A percentile compares a stretch with the other conserved stretches of the same genome.
phyloP scores from a whole-genome alignment of 1,140 invertebrate species.

The Drosophila asahinai region DNA sequence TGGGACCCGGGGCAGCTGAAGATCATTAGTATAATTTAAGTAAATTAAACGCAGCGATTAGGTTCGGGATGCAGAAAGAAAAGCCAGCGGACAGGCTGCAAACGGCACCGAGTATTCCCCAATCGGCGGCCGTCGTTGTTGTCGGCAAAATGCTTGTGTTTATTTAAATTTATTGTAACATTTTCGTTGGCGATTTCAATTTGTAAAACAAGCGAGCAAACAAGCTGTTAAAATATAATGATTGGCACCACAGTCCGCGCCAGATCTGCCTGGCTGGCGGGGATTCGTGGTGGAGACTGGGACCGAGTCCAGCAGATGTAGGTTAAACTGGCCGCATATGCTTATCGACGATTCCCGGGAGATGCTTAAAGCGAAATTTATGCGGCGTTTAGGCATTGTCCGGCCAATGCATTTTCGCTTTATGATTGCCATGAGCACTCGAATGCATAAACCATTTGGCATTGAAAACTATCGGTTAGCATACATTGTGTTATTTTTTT shows the following conservation, averaged over 20 bases:
- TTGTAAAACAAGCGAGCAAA: constrained; percentile 84
- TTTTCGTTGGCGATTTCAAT: constrained; percentile 81
- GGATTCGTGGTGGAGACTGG: constrained; percentile 1
- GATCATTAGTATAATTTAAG: constrained; percentile 85
- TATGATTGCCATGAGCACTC: constrained; percentile 74
- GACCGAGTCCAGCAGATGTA: constrained; percentile 29
- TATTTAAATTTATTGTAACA: constrained; percentile 84
- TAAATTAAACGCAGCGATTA: constrained; percentile 85
- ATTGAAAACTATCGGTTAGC: constrained; percentile 72
- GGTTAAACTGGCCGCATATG: constrained; percentile 79
- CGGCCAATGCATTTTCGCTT: constrained; percentile 62
- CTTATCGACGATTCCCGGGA: constrained; percentile 59
- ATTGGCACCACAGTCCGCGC: constrained; percentile 59
- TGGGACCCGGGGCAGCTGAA: constrained; percentile 60
- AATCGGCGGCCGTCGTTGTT: constrained; percentile 20
- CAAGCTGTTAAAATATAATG: constrained; percentile 84
- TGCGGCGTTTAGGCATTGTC: constrained; percentile 76
- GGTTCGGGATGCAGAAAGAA: constrained; percentile 68
- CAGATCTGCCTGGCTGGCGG: constrained; percentile 6
- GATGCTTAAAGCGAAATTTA: constrained; percentile 65
- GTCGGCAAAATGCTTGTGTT: constrained; percentile 76
- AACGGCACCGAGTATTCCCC: constrained; percentile 52
- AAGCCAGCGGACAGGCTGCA: constrained; percentile 34
- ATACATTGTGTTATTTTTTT: constrained; percentile 63
- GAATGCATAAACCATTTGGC: constrained; percentile 81